Base-by-base conservation (phyloP, 2,113 vertebrate genomes). In the Scomber scombrus region DNA sequence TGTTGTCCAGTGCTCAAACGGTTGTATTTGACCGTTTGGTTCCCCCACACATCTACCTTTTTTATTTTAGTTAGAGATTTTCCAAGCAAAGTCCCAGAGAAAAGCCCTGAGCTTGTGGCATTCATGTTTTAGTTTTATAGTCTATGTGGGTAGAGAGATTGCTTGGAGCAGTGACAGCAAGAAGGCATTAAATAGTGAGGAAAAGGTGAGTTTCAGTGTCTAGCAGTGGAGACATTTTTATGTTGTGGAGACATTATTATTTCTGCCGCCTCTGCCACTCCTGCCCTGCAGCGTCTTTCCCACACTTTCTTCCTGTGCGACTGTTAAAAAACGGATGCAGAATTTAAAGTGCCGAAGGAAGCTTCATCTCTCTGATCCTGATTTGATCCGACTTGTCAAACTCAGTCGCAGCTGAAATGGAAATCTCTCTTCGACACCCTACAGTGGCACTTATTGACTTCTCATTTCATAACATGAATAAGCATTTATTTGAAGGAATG, bases 91-190 rank as follows among this genome's bases (percentile, higher is more conserved):
- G 18, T 34, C 23, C 3, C 7, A 61, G 26, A 72, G 21, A 57
- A 47, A 46, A 65, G 7, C 15, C n/a, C n/a, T 54, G 63, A 51
- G 16, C 46, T 21, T 51, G 26, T 56, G 50, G 5, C 26, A 16
- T 10, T 47, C 2, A 49, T 34, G 15, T 61, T n/a, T 4, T n/a
- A 3, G 14, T 61, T 31, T 14, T 12, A 9, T 18, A 14, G 23
- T 19, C 0, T 5, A 8, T 23, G n/a, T 60, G 14, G 54, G 34
- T 46, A 18, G 31, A n/a, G 21, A 57, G 26, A 14, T 18, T 52
- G 51, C 66, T 71, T 77, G 23, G 56, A 62, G 23, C 54, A 55
- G 26, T 5, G 34, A 34, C 11, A 69, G 19, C 40, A 29, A n/a
- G 23, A 40, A 65, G 47, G 31, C 58, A 60, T 19, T 47, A 60